Evolutionary conservation across 2,888 invertebrate species (phyloP).

Genomic region (Didymodactylos carnosus): DNA sequence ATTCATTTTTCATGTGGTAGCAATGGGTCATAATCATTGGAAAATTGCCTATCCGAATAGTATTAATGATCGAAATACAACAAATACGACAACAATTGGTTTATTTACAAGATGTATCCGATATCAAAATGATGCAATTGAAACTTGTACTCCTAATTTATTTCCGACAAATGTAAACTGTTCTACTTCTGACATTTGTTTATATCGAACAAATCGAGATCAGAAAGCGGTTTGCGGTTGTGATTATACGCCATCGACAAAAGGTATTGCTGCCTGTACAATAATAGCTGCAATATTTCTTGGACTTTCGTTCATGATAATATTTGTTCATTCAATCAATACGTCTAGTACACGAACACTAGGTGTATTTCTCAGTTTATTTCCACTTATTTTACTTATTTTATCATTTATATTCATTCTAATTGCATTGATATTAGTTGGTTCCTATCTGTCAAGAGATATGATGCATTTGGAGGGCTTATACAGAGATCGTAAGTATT

Average conservation of each 20-base stretch:
- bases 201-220: too few relatives aligned
- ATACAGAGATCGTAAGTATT: too few relatives aligned
- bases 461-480: background rate
- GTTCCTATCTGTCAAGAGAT: background rate
- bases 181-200: background rate
- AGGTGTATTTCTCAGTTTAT: background rate
- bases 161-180: background rate
- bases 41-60: too few relatives aligned
- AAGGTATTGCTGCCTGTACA: background rate
- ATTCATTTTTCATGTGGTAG: background rate
- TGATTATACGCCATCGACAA: background rate
- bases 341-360: background rate
- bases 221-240: background rate
- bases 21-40: background rate
- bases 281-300: background rate
- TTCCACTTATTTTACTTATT: background rate
- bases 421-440: background rate
- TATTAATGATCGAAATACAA: background rate
- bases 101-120: background rate
- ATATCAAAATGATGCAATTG: fast-evolving
- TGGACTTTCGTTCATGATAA: background rate
- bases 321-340: background rate
- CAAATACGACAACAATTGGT: background rate
- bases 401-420: background rate
- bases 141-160: background rate